phyloP scores from a whole-genome alignment of 2,113 vertebrate species.

The Oxyura jamaicensis region DNA sequence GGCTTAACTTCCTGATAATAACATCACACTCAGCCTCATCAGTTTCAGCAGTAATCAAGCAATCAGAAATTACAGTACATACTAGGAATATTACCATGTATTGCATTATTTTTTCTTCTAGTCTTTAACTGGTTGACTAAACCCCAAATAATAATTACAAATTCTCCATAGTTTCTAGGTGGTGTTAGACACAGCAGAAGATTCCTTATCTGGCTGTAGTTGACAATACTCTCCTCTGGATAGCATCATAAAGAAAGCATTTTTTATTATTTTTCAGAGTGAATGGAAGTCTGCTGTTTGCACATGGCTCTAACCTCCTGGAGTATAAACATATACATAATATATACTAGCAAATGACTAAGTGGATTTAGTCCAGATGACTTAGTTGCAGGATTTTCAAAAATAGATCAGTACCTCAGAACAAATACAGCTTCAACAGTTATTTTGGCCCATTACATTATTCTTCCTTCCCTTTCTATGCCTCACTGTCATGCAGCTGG shows the following conservation, averaged over 20 bases:
- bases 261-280: background rate
- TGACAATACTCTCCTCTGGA: background rate
- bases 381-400: background rate
- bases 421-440: background rate
- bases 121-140: slow-evolving; percentile 10
- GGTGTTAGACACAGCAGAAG: background rate
- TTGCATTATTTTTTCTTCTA: background rate
- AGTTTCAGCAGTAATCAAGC: slow-evolving; percentile 46
- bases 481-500: background rate
- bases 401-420: background rate
- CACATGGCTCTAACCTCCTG: background rate
- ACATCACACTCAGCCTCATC: slow-evolving; percentile 18
- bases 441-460: background rate
- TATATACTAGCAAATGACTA: background rate
- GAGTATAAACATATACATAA: background rate
- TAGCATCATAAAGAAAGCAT: background rate
- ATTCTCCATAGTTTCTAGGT: background rate
- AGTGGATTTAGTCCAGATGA: background rate
- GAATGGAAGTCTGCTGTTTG: background rate
- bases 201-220: background rate
- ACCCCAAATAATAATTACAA: background rate
- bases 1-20: slow-evolving; percentile 22
- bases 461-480: background rate
- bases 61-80: slow-evolving; percentile 38
- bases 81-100: background rate